Evolutionary conservation across 2,888 invertebrate species (phyloP).

Genomic region (Plebejus anna): DNA sequence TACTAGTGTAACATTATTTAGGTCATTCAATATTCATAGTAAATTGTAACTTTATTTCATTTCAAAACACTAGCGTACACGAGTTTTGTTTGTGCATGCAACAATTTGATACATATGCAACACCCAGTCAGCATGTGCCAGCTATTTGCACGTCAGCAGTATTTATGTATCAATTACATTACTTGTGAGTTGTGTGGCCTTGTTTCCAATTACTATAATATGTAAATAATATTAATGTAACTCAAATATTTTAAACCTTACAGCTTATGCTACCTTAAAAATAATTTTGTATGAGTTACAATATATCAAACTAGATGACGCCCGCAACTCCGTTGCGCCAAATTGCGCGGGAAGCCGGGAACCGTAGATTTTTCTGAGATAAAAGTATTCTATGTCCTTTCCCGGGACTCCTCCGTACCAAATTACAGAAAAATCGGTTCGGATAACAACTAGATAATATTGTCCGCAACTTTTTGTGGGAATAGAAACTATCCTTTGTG

Average conservation of each 20-base stretch:
- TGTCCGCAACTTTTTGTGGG: too few species aligned
- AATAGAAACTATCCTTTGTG: too few species aligned
- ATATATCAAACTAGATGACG: too few species aligned
- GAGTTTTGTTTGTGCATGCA: background rate
- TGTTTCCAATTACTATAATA: background rate
- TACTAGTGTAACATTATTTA: background rate
- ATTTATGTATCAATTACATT: slow-evolving; percentile 6
- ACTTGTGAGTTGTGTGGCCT: slow-evolving; percentile 18
- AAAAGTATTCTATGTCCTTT: too few species aligned
- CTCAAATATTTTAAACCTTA: background rate
- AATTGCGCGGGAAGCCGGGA: too few species aligned
- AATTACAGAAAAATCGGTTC: too few species aligned
- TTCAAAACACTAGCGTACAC: slow-evolving; percentile 2
- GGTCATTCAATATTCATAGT: background rate
- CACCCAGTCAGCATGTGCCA: slow-evolving; percentile 5
- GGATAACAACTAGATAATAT: too few species aligned
- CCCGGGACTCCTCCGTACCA: too few species aligned
- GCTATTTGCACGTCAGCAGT: background rate
- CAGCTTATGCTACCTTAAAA: too few species aligned
- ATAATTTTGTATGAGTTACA: too few species aligned
- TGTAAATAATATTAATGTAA: background rate
- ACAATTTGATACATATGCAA: background rate
- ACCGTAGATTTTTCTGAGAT: too few species aligned
- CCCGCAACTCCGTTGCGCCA: too few species aligned
- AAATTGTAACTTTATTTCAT: background rate